Evolutionary conservation across 2,797 vertebrate species (phyloP), one percentile per base, ranked within the genome.

Genomic region (Mormyrops boulengeri): DNA sequence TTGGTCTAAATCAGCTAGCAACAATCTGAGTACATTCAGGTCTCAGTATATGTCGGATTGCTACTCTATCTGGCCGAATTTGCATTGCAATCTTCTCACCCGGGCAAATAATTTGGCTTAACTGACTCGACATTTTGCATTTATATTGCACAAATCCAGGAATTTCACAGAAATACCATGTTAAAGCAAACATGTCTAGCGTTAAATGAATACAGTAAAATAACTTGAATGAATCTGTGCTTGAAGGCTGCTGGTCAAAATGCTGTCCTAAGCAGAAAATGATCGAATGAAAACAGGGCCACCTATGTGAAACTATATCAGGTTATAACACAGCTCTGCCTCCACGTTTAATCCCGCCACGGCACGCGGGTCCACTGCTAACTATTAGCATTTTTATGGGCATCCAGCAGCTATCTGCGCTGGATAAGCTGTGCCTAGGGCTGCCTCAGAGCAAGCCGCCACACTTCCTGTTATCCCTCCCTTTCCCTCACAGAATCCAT

Each of bases 311-410:
- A 82, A 47, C 77, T 82, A 82, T 82, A 82, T 57, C 53, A 41
- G 50, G 77, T 47, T 44, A 47, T 82, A 82, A 82, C 84, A 85
- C 89, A 88, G 47, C 55, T 91, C 89, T 89, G n/a, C 87, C 26
- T 22, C 82, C 82, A 49, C 73, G 60, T 91, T 85, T 89, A 90
- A 89, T 91, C 87, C 90, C 38, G 41, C 80, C 66, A 55, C 87
- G 69, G 22, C 85, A 90, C 88, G 86, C 89, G 89, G 89, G 85
- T 89, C 90, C 91, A 53, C 38, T 55, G 88, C 41, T 69, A 89
- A 44, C 30, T 49, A 91, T 92, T 93, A 90, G 90, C 92, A 92
- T 93, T 90, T 91, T 92, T 91, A 92, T 92, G 88, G 90, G 89
- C 53, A 89, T 89, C 88, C 87, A 7, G 80, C 60, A 85, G 89